Evolutionary conservation across 1,140 invertebrate genomes (phyloP), one percentile per base, ranked within the genome.

Genomic region (Heterodera schachtii): DNA sequence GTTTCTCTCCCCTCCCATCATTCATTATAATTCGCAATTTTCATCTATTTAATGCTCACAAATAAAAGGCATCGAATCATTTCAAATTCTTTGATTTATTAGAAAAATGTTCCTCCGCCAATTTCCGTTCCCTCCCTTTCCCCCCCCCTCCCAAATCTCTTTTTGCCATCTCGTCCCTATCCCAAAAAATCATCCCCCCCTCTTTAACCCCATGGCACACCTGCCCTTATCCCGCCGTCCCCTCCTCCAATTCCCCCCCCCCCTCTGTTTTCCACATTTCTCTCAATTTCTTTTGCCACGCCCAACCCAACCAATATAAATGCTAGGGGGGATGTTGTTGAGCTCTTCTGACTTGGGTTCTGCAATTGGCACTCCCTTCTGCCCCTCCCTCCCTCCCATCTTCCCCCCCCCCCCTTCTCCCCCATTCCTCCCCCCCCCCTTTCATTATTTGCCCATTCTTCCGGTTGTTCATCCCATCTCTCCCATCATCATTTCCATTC

Each of bases 291-390:
- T 13, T 60, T 60, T 60, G 57, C 57, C 57, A 60, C 57, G 57
- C 57, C 57, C 57, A 60, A 4, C 57, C 57, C 9, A 60, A 19
- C 16, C 4, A 60, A 60, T 60, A 19, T 16, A 60, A 60, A 60
- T 31, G 31, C 31, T 11, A 19, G 11, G 6, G 11, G 7, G 69
- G 69, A 31, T 11, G 44, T 71, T 46, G 69, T 46, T 70, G 67
- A 70, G n/a, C 69, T 69, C 16, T 69, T 69, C 41, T 46, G 69
- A 71, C 16, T 71, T 71, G 31, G 69, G 31, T 46, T n/a, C 69
- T n/a, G 7, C 69, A 46, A 71, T 71, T 71, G 69, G 69, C 69
- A 46, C 69, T 46, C 31, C 69, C 69, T 71, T 71, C 21, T 19
- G 8, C 19, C 69, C 69, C 19, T 31, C 5, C 11, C 9, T 31